phyloP scores from a whole-genome alignment of 2,888 invertebrate genomes.

The Melinaea marsaeus region DNA sequence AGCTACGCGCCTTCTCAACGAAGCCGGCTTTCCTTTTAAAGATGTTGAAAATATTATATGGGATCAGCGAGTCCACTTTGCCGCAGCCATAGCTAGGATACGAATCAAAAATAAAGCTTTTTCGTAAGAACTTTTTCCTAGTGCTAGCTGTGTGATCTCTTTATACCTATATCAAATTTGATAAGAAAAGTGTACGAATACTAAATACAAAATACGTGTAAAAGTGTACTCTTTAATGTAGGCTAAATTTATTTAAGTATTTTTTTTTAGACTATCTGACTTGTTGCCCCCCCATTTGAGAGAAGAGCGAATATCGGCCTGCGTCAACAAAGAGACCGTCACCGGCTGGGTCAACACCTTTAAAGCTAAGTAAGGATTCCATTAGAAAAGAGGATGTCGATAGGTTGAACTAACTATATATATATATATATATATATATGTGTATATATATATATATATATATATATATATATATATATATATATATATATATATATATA shows the following conservation, averaged over 20 bases:
- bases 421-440: no score
- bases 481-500: no score
- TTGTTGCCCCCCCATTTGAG: slow-evolving; percentile 84
- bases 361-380: slow-evolving; percentile 77
- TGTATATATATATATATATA: no score
- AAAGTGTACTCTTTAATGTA: no score
- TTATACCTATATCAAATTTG: not conserved
- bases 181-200: no score
- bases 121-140: slow-evolving; percentile 51
- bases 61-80: slow-evolving; percentile 81
- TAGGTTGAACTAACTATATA: no score
- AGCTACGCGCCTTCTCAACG: slow-evolving; percentile 47
- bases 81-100: slow-evolving; percentile 86
- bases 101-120: slow-evolving; percentile 86
- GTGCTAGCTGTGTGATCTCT: not conserved
- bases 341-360: slow-evolving; percentile 90
- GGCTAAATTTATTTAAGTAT: no score
- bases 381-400: no score
- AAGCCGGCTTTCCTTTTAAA: slow-evolving; percentile 58
- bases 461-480: no score
- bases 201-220: no score
- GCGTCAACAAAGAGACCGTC: slow-evolving; percentile 74
- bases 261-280: slow-evolving; percentile 73
- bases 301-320: slow-evolving; percentile 81
- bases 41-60: slow-evolving; percentile 81